Percentiles rank a stretch among this genome's conserved stretches.
These are phyloP conservation scores for Hybos culiciformis DNA, from an alignment of 2,888 invertebrate species.

Conservation along the genomic window DNA sequence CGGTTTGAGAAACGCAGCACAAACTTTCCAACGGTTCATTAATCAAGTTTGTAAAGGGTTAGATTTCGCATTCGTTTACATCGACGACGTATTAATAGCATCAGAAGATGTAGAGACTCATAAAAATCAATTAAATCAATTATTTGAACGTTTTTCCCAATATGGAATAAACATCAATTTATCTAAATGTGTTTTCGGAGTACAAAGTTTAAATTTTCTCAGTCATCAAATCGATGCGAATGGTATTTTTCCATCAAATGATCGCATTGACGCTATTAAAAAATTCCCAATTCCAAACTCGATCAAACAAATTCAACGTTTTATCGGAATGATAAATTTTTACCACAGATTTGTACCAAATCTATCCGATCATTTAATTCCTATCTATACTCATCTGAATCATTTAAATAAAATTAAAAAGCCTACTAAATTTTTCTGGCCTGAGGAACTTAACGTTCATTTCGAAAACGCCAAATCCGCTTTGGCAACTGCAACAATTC, in stretches of 20 bases:
- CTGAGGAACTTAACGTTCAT: background rate
- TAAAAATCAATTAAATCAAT: conserved; percentile 9
- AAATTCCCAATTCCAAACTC: background rate
- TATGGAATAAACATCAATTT: conserved; percentile 13
- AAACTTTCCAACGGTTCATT: conserved; percentile 24
- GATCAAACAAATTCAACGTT: background rate
- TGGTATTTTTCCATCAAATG: conserved; percentile 1
- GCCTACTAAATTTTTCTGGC: background rate
- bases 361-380: background rate
- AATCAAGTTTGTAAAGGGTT: conserved; percentile 16
- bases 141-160: conserved; percentile 7
- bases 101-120: conserved; percentile 12
- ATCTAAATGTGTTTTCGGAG: conserved; percentile 10
- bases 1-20: conserved; percentile 23
- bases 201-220: background rate
- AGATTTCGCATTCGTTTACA: conserved; percentile 16
- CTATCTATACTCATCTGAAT: background rate
- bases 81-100: conserved; percentile 19
- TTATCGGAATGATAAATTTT: background rate
- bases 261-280: background rate
- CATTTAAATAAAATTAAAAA: background rate
- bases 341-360: background rate
- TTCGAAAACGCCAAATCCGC: background rate
- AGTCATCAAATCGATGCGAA: background rate
- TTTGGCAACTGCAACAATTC: conserved; percentile 15